These are phyloP conservation scores for Mechanitis messenoides DNA, from an alignment of 2,888 invertebrate genomes.

Conservation along the genomic window DNA sequence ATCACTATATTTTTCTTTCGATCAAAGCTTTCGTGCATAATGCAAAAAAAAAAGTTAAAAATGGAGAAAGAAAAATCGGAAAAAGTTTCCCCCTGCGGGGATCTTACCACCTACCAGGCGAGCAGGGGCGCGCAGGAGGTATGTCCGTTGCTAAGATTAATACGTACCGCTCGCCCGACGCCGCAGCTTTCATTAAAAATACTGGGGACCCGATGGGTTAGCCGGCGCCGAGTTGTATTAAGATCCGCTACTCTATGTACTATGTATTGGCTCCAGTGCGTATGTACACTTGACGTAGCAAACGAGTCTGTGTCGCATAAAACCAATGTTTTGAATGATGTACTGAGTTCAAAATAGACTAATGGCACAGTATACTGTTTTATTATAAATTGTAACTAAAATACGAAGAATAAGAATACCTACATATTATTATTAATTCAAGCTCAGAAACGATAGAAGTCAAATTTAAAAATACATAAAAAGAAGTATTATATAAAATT, in stretches of 20 bases:
- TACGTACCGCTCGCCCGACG: slow-evolving; percentile 68
- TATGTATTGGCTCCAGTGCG: slow-evolving; percentile 10
- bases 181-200: slow-evolving; percentile 71
- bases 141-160: slow-evolving; percentile 69
- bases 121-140: slow-evolving; percentile 56
- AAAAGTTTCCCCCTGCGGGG: slow-evolving; percentile 55
- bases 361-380: no score
- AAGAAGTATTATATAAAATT: slow-evolving; percentile 6
- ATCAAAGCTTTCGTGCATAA: slow-evolving; percentile 63
- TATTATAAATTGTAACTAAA: no score
- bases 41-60: slow-evolving; percentile 58
- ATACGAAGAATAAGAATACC: no score
- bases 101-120: slow-evolving; percentile 65
- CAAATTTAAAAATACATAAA: neutral
- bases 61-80: slow-evolving; percentile 60
- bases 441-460: no score
- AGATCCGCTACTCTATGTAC: slow-evolving; percentile 30
- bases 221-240: slow-evolving; percentile 39
- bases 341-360: no score
- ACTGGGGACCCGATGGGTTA: slow-evolving; percentile 57
- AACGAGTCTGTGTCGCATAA: neutral
- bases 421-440: no score
- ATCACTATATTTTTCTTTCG: slow-evolving; percentile 59
- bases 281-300: neutral
- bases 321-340: neutral